Conservation (phyloP, 1,140 invertebrate species). For the Drosophila ohnishii region DNA sequence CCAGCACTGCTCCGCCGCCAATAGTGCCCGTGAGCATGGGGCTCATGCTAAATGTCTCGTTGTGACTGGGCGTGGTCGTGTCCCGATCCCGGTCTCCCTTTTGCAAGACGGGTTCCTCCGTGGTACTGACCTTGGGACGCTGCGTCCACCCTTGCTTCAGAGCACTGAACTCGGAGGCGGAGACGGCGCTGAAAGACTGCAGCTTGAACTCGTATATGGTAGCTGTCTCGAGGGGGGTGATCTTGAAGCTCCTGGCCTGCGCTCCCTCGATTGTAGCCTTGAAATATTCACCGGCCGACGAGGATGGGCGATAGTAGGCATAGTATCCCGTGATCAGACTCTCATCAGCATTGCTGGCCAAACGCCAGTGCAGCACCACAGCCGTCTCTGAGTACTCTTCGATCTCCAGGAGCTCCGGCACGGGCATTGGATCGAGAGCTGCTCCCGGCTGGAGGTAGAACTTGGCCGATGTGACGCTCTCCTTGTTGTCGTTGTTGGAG, state of each 20-base stretch:
- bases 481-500: constrained; percentile 95
- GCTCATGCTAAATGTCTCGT: constrained; percentile 65
- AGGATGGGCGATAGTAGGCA: constrained; percentile 93
- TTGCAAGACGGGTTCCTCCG: constrained; percentile 49
- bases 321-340: constrained; percentile 88
- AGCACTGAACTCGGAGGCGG: constrained; percentile 93
- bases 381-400: constrained; percentile 88
- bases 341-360: constrained; percentile 47
- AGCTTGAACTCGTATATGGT: constrained; percentile 95
- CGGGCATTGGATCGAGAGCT: constrained; percentile 86
- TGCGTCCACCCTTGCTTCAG: constrained; percentile 89
- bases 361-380: constrained; percentile 89
- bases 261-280: constrained; percentile 91
- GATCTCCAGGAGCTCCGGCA: constrained; percentile 90
- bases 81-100: constrained; percentile 39
- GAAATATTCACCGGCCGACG: constrained; percentile 91
- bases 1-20: constrained; percentile 62
- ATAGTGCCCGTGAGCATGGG: constrained; percentile 63
- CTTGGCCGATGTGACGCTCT: constrained; percentile 90
- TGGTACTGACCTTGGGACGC: constrained; percentile 64
- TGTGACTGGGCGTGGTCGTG: constrained; percentile 64
- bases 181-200: constrained; percentile 93
- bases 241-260: constrained; percentile 87
- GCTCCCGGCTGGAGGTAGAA: constrained; percentile 89
- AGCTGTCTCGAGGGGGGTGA: constrained; percentile 90